Conservation (phyloP, 2,797 vertebrate genomes). For the Gobionotothen gibberifrons region DNA sequence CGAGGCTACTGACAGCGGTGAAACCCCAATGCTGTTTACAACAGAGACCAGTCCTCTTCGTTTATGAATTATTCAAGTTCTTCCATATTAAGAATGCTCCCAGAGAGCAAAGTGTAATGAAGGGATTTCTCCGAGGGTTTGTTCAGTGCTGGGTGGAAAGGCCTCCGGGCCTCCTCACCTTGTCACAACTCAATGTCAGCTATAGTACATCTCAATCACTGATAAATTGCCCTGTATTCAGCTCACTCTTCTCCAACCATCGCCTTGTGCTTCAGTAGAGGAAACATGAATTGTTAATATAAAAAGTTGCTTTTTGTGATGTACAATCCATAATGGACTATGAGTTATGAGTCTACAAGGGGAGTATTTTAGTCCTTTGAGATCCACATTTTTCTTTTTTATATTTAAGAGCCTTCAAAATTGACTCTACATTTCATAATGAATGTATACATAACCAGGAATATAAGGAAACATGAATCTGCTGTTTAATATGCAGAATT, state of each 20-base stretch:
- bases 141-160: conserved; percentile 50
- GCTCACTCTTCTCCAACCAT: conserved; percentile 15
- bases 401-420: conserved; percentile 20
- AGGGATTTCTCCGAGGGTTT: conserved; percentile 68
- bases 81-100: conserved; percentile 69
- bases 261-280: conserved; percentile 30
- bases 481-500: not conserved
- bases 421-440: too few relatives aligned
- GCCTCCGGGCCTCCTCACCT: conserved; percentile 47
- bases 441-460: conserved; percentile 9
- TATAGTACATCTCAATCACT: conserved; percentile 67
- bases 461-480: not conserved
- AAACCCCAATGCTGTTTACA: conserved; percentile 70
- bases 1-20: conserved; percentile 50
- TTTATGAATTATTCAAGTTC: conserved; percentile 76
- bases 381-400: conserved; percentile 49
- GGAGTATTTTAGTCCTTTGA: conserved; percentile 41
- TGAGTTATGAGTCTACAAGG: conserved; percentile 33
- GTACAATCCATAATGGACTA: conserved; percentile 45
- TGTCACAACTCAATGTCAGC: conserved; percentile 51
- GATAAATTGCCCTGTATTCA: conserved; percentile 29
- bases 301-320: conserved; percentile 55
- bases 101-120: conserved; percentile 73
- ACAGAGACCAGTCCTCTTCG: conserved; percentile 60
- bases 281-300: conserved; percentile 60